phyloP scores from a whole-genome alignment of 2,888 invertebrate genomes.

The Drosophila mimica region DNA sequence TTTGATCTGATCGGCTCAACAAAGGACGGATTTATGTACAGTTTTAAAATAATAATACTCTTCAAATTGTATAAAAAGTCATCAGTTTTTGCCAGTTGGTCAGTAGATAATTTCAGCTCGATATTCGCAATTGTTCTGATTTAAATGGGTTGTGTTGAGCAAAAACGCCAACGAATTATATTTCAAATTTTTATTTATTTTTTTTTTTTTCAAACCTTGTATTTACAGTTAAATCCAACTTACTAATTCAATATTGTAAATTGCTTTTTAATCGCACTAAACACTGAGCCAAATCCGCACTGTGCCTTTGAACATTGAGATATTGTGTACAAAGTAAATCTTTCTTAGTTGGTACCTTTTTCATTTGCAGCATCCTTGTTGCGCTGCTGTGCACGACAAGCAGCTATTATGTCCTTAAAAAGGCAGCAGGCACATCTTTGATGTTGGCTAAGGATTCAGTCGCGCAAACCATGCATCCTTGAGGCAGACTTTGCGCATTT shows the following conservation, averaged over 20 bases:
- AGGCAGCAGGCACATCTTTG: slow-evolving; percentile 60
- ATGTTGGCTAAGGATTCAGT: slow-evolving; percentile 53
- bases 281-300: not conserved
- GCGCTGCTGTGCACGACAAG: slow-evolving; percentile 34
- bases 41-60: not conserved
- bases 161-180: not conserved
- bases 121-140: not conserved
- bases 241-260: slow-evolving; percentile 2
- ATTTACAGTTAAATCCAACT: not conserved
- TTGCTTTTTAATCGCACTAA: slow-evolving; percentile 3
- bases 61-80: not conserved
- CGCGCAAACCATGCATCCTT: slow-evolving; percentile 36
- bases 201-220: not conserved
- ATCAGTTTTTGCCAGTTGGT: not conserved
- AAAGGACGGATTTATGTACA: not conserved
- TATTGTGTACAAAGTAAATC: slow-evolving; percentile 11
- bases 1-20: not conserved
- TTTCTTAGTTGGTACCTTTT: slow-evolving; percentile 11
- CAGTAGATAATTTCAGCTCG: not conserved
- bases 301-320: slow-evolving; percentile 1
- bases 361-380: slow-evolving; percentile 32
- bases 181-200: not conserved
- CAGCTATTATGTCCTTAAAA: slow-evolving; percentile 65
- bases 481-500: slow-evolving; percentile 44
- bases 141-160: not conserved